Conservation (phyloP, 2,113 vertebrate genomes). For the Ceyx melanurus region DNA sequence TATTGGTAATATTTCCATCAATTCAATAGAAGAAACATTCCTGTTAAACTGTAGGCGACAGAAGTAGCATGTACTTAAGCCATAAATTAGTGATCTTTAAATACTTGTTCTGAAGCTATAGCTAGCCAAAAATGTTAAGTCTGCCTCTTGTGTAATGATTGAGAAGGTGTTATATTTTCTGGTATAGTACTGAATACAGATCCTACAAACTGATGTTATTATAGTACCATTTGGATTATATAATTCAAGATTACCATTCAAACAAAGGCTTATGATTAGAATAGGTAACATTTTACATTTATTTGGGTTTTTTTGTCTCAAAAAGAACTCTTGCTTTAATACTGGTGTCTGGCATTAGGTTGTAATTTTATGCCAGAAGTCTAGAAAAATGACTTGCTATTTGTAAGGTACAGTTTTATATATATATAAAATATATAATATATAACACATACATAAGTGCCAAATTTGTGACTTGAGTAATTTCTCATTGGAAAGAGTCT, state of each 20-base stretch:
- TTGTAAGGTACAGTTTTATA: not conserved
- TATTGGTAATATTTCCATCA: not conserved
- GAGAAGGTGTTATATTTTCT: not conserved
- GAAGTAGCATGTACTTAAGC: not conserved
- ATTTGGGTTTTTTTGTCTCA: not conserved
- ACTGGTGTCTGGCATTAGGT: not conserved
- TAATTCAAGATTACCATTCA: not conserved
- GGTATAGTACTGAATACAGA: not conserved
- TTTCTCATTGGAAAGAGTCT: not conserved
- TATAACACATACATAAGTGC: not conserved
- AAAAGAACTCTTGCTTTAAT: not conserved
- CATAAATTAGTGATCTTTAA: not conserved
- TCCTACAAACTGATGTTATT: not conserved
- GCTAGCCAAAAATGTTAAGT: not conserved
- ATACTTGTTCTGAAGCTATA: not conserved
- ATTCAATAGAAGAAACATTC: not conserved
- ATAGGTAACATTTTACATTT: not conserved
- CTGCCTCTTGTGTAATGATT: not conserved
- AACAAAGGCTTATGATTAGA: not conserved
- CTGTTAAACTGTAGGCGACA: not conserved
- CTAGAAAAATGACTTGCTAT: not conserved
- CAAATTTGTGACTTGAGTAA: not conserved
- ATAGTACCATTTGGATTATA: not conserved
- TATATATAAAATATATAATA: too few species aligned
- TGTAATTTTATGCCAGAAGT: not conserved